Evolutionary conservation across 30 jellyfish, hydroid and myxozoan genomes (phyloP).

Genomic region (Aurelia sp.): DNA sequence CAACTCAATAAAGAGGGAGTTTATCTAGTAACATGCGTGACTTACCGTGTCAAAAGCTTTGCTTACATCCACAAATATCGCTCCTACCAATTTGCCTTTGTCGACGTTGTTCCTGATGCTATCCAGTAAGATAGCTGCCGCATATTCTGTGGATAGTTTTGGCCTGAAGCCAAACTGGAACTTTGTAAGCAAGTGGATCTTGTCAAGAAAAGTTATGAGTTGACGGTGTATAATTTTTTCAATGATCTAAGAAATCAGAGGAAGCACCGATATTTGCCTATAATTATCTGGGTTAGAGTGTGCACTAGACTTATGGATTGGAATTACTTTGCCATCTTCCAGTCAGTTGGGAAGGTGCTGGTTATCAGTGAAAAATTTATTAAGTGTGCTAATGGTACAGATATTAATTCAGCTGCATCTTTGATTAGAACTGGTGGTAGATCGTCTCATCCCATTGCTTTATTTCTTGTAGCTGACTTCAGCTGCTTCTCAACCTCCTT

Average conservation of each 20-base stretch:
- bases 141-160: no score
- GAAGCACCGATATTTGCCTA: not conserved
- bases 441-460: conserved; percentile 6
- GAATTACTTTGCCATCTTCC: not conserved
- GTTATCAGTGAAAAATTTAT: not conserved
- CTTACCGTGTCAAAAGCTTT: no score
- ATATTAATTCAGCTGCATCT: not conserved
- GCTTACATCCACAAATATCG: conserved; percentile 10
- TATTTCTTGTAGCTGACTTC: conserved; percentile 1
- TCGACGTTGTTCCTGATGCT: conserved; percentile 17
- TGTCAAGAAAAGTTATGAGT: not conserved
- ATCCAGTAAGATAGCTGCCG: conserved; percentile 29
- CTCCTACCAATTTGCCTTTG: conserved; percentile 10
- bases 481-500: conserved; percentile 1
- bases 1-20: no score
- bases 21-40: no score
- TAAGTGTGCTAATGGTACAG: conserved; percentile 1
- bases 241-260: not conserved
- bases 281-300: conserved; percentile 1
- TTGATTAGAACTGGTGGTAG: not conserved
- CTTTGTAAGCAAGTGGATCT: not conserved
- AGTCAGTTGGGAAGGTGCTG: not conserved
- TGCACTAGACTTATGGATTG: not conserved
- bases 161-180: no score
- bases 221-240: not conserved